phyloP scores from a whole-genome alignment of 1,140 invertebrate genomes.

The Doryteuthis pealeii region DNA sequence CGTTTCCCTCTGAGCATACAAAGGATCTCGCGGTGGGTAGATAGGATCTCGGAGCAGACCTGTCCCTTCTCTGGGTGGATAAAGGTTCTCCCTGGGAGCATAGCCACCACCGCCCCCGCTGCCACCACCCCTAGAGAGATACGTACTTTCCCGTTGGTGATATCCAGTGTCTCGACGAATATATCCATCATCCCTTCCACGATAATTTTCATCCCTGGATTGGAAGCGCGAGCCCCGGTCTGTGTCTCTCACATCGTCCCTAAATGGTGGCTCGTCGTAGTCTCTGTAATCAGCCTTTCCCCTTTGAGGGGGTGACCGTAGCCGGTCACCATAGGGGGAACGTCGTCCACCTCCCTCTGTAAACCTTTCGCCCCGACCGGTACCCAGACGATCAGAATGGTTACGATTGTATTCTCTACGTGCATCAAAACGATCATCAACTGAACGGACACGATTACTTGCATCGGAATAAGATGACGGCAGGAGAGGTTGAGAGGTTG shows the following conservation, averaged over 20 bases:
- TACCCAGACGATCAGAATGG: neutral
- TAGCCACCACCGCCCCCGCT: no score
- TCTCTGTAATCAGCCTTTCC: neutral
- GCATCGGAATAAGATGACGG: neutral
- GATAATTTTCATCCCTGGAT: neutral
- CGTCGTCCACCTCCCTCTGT: neutral
- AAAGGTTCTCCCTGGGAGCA: neutral
- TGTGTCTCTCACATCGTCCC: neutral
- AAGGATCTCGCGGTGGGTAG: neutral
- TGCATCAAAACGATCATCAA: neutral
- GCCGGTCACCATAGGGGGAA: neutral
- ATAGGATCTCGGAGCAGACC: neutral
- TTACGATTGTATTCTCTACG: neutral
- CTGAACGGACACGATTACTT: neutral
- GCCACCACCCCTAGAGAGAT: neutral
- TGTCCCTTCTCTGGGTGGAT: neutral
- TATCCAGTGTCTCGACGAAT: neutral
- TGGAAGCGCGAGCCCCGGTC: neutral
- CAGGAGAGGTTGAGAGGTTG: neutral
- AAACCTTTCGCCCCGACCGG: neutral
- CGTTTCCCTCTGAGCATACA: neutral
- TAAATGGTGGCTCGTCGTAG: neutral
- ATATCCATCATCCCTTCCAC: neutral
- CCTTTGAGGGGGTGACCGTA: neutral
- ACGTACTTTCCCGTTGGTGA: neutral